phyloP scores from a whole-genome alignment of 2,888 invertebrate genomes.

The Cerastis rubricosa region DNA sequence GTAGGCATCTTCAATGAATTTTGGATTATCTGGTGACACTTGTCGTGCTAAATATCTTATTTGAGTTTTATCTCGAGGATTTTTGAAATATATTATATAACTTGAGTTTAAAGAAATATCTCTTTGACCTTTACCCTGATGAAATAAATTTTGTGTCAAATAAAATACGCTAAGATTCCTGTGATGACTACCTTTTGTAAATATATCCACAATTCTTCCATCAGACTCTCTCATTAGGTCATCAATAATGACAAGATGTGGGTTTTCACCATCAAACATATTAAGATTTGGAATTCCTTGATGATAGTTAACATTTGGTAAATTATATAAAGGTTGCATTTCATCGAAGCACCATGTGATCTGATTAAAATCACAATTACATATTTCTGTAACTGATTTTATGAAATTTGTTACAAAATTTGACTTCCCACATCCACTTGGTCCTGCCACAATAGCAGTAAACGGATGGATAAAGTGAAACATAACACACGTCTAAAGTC shows the following conservation, averaged over 20 bases:
- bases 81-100: constrained; percentile 68
- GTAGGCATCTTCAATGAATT: constrained; percentile 66
- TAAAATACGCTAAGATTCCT: constrained; percentile 67
- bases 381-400: too few species aligned
- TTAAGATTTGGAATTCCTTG: constrained; percentile 67
- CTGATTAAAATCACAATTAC: too few species aligned
- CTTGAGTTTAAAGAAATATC: constrained; percentile 62
- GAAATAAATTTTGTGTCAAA: constrained; percentile 67
- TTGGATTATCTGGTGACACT: constrained; percentile 62
- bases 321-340: constrained; percentile 4
- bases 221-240: constrained; percentile 66
- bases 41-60: constrained; percentile 63
- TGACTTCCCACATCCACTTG: too few species aligned
- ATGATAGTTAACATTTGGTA: constrained; percentile 55
- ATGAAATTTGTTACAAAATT: too few species aligned
- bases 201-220: constrained; percentile 68
- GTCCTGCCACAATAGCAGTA: too few species aligned
- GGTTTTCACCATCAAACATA: constrained; percentile 55
- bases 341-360: too few species aligned
- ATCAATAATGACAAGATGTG: constrained; percentile 66
- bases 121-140: constrained; percentile 64
- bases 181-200: constrained; percentile 51
- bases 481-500: too few species aligned
- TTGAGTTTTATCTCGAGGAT: constrained; percentile 65
- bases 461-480: too few species aligned